phyloP scores from a whole-genome alignment of 2,888 invertebrate species.

The Lingula anatina region DNA sequence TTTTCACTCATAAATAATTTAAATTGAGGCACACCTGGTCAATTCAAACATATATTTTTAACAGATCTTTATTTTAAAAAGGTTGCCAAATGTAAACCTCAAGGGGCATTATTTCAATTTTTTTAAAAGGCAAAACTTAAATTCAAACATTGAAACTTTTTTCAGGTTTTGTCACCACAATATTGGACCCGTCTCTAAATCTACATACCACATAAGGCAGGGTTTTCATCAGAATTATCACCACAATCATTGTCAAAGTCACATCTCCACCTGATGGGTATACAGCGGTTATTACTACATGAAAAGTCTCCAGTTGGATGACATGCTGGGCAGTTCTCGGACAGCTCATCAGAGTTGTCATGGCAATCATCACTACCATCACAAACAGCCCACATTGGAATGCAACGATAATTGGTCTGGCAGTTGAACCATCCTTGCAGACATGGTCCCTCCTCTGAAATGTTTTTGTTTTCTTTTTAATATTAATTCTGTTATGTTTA shows the following conservation, averaged over 20 bases:
- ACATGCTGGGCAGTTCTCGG: slow-evolving; percentile 86
- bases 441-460: slow-evolving; percentile 75
- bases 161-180: no score
- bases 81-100: no score
- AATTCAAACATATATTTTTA: no score
- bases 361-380: slow-evolving; percentile 96
- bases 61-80: no score
- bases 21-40: no score
- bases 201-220: slow-evolving; percentile 32
- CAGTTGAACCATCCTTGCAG: slow-evolving; percentile 94
- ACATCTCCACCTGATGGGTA: slow-evolving; percentile 62
- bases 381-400: slow-evolving; percentile 96
- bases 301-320: slow-evolving; percentile 84
- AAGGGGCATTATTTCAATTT: no score
- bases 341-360: slow-evolving; percentile 88
- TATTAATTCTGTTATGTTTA: not conserved
- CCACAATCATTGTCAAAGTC: slow-evolving; percentile 97
- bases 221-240: slow-evolving; percentile 74
- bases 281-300: slow-evolving; percentile 84
- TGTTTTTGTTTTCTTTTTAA: not conserved
- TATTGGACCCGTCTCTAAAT: no score
- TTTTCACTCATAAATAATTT: no score
- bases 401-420: slow-evolving; percentile 89
- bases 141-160: no score
- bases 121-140: no score